Conservation (phyloP, 2,888 invertebrate species). For the Campoplex nolae region DNA sequence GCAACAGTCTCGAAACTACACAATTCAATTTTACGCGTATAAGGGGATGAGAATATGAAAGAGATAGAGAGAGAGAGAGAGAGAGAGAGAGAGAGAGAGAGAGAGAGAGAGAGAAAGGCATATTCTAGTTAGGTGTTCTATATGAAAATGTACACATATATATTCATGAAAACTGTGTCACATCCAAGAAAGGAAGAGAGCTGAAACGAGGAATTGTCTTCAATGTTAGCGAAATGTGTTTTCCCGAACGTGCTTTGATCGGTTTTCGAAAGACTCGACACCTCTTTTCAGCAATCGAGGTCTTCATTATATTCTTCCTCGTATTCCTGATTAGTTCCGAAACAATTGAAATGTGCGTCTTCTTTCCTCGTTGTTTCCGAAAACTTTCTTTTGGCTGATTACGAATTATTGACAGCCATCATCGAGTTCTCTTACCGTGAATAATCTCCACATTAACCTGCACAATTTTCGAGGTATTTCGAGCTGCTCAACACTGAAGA, state of each 20-base stretch:
- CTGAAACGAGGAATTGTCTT: constrained; percentile 27
- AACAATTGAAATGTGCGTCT: constrained; percentile 17
- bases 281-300: not conserved
- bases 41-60: constrained; percentile 39
- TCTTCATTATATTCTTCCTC: constrained; percentile 8
- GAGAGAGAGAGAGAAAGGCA: constrained; percentile 6
- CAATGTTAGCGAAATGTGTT: constrained; percentile 37
- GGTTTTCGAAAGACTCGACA: constrained; percentile 25
- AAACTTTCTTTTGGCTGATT: not conserved
- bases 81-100: not conserved
- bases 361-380: not conserved
- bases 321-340: constrained; percentile 27
- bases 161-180: constrained; percentile 1
- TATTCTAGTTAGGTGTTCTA: constrained; percentile 39
- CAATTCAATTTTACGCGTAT: constrained; percentile 61
- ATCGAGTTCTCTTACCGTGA: constrained; percentile 39
- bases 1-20: constrained; percentile 57
- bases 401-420: constrained; percentile 22
- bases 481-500: not conserved
- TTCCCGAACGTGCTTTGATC: constrained; percentile 52
- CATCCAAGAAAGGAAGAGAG: constrained; percentile 13
- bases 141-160: constrained; percentile 23
- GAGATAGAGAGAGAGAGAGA: no score
- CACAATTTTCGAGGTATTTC: constrained; percentile 32
- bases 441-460: constrained; percentile 59